Evolutionary conservation across 2,888 invertebrate species (phyloP).

Genomic region (Zygothrica quintamaculata): DNA sequence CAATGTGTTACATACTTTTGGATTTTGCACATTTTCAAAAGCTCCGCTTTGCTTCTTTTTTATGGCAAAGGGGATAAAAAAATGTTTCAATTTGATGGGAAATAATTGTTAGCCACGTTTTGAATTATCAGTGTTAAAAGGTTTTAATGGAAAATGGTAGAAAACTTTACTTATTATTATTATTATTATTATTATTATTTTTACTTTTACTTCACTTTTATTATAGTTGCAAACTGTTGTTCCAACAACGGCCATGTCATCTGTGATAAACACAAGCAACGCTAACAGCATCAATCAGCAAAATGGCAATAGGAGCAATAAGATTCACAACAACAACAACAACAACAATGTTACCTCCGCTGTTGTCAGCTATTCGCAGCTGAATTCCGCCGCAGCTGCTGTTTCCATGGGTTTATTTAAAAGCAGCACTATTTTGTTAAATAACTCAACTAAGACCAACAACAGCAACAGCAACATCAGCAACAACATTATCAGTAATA

Average conservation of each 20-base stretch:
- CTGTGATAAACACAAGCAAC: constrained; percentile 83
- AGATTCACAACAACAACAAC: constrained; percentile 23
- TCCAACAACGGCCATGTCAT: constrained; percentile 82
- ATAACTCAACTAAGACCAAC: constrained; percentile 18
- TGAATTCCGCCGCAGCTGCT: constrained; percentile 28
- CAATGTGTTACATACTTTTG: too few species aligned
- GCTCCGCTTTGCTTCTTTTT: too few species aligned
- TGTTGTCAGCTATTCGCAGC: constrained; percentile 5
- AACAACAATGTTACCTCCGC: constrained; percentile 12
- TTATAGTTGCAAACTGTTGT: constrained; percentile 81
- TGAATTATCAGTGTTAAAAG: too few species aligned
- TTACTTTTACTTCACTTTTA: too few species aligned
- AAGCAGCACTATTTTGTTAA: constrained; percentile 28
- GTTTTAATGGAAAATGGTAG: too few species aligned
- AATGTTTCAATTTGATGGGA: too few species aligned
- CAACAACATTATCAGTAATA: constrained; percentile 26
- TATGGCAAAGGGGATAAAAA: too few species aligned
- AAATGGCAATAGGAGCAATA: constrained; percentile 19
- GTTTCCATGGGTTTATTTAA: constrained; percentile 43
- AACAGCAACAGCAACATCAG: constrained; percentile 24
- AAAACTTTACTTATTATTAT: neutral
- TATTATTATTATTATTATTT: too few species aligned
- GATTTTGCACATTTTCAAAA: too few species aligned
- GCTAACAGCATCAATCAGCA: constrained; percentile 49
- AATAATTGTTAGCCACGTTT: too few species aligned